These are phyloP conservation scores for Desmodus rotundus DNA, from an alignment of 2,113 vertebrate genomes.

Conservation along the genomic window DNA sequence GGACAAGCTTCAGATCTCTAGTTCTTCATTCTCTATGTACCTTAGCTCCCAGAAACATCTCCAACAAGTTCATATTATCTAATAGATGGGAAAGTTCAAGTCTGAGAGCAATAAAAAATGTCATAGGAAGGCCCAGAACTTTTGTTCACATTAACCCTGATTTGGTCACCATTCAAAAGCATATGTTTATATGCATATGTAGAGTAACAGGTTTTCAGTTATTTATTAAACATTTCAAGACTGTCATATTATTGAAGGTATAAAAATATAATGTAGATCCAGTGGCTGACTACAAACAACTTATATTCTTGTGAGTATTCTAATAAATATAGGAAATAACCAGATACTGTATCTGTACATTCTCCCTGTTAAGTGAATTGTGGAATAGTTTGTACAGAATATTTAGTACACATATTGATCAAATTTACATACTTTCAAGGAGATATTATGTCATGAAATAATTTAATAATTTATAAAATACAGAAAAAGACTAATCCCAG, in stretches of 20 bases:
- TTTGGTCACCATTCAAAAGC: neutral
- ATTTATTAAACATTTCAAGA: neutral
- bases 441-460: neutral
- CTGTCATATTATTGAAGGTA: neutral
- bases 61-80: neutral
- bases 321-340: neutral
- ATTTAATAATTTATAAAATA: neutral
- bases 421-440: neutral
- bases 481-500: neutral
- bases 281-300: neutral
- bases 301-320: neutral
- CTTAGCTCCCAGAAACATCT: neutral
- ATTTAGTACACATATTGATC: neutral
- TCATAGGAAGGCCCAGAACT: neutral
- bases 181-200: neutral
- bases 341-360: neutral
- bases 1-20: neutral
- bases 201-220: neutral
- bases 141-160: neutral
- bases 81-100: neutral
- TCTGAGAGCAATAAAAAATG: neutral
- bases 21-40: neutral
- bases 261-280: neutral
- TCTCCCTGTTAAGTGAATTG: neutral
- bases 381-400: neutral